A percentile compares a stretch with the other conserved stretches of the same genome.
Conservation (phyloP, 2,797 vertebrate genomes). For the Numenius phaeopus region DNA sequence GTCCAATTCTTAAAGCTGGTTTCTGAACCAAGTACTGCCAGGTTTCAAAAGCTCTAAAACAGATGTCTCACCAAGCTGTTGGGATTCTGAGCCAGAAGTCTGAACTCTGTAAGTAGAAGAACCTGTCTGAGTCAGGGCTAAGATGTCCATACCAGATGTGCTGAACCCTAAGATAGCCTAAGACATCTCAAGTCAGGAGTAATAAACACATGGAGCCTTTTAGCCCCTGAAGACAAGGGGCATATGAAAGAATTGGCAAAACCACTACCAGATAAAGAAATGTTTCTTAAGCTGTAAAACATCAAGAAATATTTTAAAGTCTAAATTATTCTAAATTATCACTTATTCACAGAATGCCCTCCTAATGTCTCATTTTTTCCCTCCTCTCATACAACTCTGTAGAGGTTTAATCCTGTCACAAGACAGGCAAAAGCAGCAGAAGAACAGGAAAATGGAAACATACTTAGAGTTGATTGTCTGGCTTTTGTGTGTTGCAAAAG, state of each 20-base stretch:
- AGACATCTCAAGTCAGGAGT: neutral
- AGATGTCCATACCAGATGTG: neutral
- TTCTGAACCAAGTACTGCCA: neutral
- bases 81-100: neutral
- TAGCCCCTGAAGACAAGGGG: neutral
- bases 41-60: neutral
- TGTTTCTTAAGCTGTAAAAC: neutral
- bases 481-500: neutral
- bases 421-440: neutral
- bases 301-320: neutral
- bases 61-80: accelerated
- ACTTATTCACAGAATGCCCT: neutral
- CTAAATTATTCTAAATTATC: neutral
- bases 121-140: neutral
- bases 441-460: neutral
- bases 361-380: neutral
- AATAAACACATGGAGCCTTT: neutral
- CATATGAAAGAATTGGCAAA: neutral
- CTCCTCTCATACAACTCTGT: neutral
- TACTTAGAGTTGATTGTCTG: neutral
- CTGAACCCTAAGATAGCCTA: neutral
- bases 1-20: neutral
- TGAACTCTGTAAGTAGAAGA: neutral
- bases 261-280: neutral
- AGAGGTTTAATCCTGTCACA: neutral